Percentiles rank a stretch among this genome's conserved stretches.
Conservation (phyloP, 2,113 vertebrate genomes). For the Entosphenus tridentatus region DNA sequence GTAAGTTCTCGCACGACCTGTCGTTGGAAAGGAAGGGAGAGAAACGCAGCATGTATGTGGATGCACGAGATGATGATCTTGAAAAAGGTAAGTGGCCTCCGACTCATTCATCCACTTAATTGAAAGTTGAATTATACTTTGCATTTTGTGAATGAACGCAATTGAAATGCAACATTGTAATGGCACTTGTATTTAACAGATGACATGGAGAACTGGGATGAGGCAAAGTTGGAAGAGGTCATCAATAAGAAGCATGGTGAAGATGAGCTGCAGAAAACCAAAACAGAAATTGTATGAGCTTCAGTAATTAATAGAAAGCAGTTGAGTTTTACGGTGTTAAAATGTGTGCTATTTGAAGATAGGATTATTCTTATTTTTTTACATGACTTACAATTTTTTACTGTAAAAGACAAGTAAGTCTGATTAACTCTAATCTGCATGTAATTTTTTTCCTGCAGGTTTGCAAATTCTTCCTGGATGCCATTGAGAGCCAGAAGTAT, state of each 20-base stretch:
- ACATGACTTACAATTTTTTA: too few species aligned
- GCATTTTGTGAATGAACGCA: neutral
- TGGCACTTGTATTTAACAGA: conserved; percentile 23
- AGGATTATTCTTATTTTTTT: too few species aligned
- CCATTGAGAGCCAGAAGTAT: conserved; percentile 90
- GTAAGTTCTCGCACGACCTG: conserved; percentile 92
- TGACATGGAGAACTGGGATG: conserved; percentile 97
- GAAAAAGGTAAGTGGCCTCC: conserved; percentile 45
- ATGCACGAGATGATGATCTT: conserved; percentile 76
- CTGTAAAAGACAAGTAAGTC: too few species aligned
- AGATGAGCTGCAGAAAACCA: conserved; percentile 83
- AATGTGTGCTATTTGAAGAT: too few species aligned
- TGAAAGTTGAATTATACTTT: neutral
- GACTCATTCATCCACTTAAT: neutral
- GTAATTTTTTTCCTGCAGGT: conserved; percentile 27
- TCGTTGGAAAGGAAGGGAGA: conserved; percentile 85
- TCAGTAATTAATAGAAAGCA: conserved; percentile 13
- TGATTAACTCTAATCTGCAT: neutral
- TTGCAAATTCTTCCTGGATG: conserved; percentile 79
- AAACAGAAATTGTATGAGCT: conserved; percentile 78
- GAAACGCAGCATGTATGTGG: conserved; percentile 78
- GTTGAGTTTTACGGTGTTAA: conserved; percentile 2
- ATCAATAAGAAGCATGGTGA: conserved; percentile 93
- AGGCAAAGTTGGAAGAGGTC: conserved; percentile 93
- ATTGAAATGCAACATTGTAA: too few species aligned